Evolutionary conservation across 2,888 invertebrate genomes (phyloP), one percentile per base, ranked within the genome.

Genomic region (Diadegma fenestrale): DNA sequence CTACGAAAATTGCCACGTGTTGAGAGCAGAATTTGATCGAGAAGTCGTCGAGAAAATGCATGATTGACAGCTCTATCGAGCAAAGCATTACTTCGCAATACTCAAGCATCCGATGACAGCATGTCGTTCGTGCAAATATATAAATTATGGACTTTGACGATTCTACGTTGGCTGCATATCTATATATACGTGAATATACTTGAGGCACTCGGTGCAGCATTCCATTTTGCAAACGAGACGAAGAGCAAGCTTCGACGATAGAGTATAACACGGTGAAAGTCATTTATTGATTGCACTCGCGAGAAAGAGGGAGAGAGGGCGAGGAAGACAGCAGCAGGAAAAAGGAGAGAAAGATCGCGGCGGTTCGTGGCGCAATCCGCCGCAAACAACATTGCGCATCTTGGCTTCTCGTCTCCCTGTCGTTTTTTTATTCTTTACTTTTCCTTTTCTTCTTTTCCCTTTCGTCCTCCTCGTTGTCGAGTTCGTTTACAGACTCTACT

Each of bases 291-390:
- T 82, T 82, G 78, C 66, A 48, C 48, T 22, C n/a, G 10, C 37
- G 51, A 37, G 71, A 54, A n/a, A 17, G 71, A 51, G 30, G 22
- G 22, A 37, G 30, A 4, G 37, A 33, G 54, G 58, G n/a, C 30
- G 75, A 61, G 26, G 5, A 45, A 63, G 48, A 48, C 58, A 43
- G 66, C 37, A n/a, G n/a, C n/a, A 6, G 37, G 33, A 22, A 54
- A 68, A 77, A 51, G n/a, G 51, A 75, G 19, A 66, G 51, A n/a
- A 48, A 48, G 48, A n/a, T n/a, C 54, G 33, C 30, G 4, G 30
- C 43, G 71, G 51, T 45, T 58, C 71, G 69, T 84, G 84, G 81
- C 81, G 84, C 81, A 84, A 84, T 84, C 72, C 76, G 76, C 71
- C 54, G n/a, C n/a, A 72, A 72, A 78, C 72, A 82, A 76, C 79